phyloP scores from a whole-genome alignment of 1,140 invertebrate species.

The Cyclargus thomasi region DNA sequence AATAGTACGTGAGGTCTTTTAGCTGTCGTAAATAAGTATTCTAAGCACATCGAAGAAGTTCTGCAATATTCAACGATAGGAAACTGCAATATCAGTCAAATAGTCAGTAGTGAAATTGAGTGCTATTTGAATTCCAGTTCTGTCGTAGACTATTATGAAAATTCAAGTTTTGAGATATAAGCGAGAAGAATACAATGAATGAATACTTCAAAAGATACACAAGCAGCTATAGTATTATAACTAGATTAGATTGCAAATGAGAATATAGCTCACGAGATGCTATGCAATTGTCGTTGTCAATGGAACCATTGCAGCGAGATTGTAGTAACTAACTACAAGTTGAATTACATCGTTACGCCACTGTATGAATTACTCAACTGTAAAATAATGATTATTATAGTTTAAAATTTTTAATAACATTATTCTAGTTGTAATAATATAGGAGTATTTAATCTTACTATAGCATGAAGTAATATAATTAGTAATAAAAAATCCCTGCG shows the following conservation, averaged over 20 bases:
- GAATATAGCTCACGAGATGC: background rate
- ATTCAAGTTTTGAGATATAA: background rate
- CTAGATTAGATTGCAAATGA: background rate
- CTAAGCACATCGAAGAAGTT: constrained; percentile 1
- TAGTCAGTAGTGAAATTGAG: background rate
- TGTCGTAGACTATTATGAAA: background rate
- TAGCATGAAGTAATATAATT: too few relatives aligned
- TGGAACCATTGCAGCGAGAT: too few relatives aligned
- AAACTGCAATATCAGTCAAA: constrained; percentile 3
- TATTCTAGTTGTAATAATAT: too few relatives aligned
- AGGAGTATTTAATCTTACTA: too few relatives aligned
- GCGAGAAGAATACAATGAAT: background rate
- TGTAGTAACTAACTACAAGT: too few relatives aligned
- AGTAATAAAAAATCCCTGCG: too few relatives aligned
- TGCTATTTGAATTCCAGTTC: background rate
- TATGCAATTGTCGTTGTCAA: too few relatives aligned
- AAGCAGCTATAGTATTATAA: background rate
- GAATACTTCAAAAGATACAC: background rate
- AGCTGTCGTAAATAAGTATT: background rate
- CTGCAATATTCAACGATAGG: background rate
- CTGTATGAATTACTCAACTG: too few relatives aligned
- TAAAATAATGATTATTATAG: too few relatives aligned
- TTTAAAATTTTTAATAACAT: too few relatives aligned
- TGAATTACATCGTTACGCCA: too few relatives aligned
- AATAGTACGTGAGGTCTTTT: background rate